phyloP scores from a whole-genome alignment of 2,797 vertebrate genomes.

The Halcyon badia region DNA sequence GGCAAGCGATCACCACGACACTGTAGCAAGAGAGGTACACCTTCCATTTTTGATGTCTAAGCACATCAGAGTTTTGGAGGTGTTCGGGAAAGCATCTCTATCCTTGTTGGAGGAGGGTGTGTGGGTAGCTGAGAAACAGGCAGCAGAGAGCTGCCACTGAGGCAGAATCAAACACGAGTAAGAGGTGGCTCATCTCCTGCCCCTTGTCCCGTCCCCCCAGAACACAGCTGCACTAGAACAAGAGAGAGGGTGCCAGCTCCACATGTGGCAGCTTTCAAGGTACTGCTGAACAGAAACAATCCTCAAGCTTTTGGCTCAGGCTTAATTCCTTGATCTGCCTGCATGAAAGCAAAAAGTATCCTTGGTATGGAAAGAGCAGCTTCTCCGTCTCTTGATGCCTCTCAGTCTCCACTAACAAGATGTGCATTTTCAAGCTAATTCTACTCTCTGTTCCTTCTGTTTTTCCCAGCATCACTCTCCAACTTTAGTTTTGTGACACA shows the following conservation, averaged over 20 bases:
- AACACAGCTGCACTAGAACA: background rate
- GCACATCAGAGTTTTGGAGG: background rate
- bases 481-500: background rate
- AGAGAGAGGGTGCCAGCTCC: background rate
- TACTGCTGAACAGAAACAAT: background rate
- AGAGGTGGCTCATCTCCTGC: background rate
- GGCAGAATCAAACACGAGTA: fast-evolving
- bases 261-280: background rate
- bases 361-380: background rate
- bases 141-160: background rate
- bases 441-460: background rate
- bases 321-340: background rate
- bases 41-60: background rate
- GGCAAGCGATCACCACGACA: background rate
- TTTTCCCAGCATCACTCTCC: background rate
- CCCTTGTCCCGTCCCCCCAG: fast-evolving
- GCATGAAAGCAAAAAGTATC: background rate
- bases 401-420: background rate
- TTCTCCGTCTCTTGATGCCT: background rate
- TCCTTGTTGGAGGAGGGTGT: background rate
- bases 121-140: background rate
- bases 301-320: background rate
- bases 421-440: background rate
- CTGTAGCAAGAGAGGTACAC: background rate
- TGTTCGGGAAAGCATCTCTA: background rate